Percentiles rank a stretch among this genome's conserved stretches.
Conservation (phyloP, 2,888 invertebrate genomes). For the Notodromas monacha region DNA sequence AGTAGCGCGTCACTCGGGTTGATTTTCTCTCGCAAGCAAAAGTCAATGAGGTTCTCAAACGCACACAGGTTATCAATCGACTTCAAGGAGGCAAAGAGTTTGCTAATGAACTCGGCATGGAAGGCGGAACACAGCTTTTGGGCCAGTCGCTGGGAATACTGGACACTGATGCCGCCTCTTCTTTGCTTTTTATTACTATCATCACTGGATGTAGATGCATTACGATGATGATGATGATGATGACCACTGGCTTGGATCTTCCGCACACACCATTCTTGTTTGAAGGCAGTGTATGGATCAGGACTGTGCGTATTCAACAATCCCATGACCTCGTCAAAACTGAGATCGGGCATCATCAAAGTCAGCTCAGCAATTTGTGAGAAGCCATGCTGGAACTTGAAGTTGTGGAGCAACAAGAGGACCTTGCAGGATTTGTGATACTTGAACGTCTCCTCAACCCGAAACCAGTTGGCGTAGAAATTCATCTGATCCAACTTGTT, state of each 20-base stretch:
- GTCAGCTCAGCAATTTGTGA: constrained; percentile 4
- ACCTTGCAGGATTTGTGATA: constrained; percentile 4
- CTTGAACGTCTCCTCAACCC: constrained; percentile 1
- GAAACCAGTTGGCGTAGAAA: constrained; percentile 1
- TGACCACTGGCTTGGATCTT: constrained; percentile 1
- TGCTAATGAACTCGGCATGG: constrained; percentile 1
- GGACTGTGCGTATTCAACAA: constrained; percentile 1
- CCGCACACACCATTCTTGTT: constrained; percentile 1
- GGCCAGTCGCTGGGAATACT: constrained; percentile 1
- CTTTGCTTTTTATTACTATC: no score
- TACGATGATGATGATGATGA: no score
- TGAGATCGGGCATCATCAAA: constrained; percentile 2
- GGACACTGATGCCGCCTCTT: constrained; percentile 1
- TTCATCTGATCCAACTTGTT: constrained; percentile 1
- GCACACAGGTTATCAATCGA: constrained; percentile 2
- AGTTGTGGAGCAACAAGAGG: not conserved
- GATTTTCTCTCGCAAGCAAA: constrained; percentile 1
- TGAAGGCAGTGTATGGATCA: not conserved
- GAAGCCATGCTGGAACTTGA: not conserved
- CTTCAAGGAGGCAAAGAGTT: constrained; percentile 1
- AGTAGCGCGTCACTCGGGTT: constrained; percentile 1
- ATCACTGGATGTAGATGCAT: not conserved
- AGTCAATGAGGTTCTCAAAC: constrained; percentile 4
- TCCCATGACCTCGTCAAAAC: not conserved
- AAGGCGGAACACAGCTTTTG: constrained; percentile 1